Evolutionary conservation across 2,888 invertebrate species (phyloP).

Genomic region (Coecobrya sp.): DNA sequence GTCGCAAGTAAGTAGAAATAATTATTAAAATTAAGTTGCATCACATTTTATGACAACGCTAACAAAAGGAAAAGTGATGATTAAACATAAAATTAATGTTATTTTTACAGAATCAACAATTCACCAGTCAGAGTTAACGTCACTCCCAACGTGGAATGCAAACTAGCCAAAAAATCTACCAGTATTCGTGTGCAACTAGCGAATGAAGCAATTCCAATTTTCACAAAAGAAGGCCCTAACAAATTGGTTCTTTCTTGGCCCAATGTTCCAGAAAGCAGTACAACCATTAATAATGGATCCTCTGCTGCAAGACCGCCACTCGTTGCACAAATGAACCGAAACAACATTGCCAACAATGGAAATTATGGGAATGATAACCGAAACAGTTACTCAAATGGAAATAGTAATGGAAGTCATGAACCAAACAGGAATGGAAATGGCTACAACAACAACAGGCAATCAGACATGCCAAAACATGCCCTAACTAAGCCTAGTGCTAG

Average conservation of each 20-base stretch:
- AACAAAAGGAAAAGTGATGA: neutral
- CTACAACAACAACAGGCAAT: slow-evolving; percentile 81
- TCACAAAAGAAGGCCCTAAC: slow-evolving; percentile 85
- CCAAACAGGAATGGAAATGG: slow-evolving; percentile 62
- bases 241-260: slow-evolving; percentile 85
- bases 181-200: slow-evolving; percentile 89
- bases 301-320: slow-evolving; percentile 67
- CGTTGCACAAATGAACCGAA: slow-evolving; percentile 76
- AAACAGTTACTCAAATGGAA: slow-evolving; percentile 72
- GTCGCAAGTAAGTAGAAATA: slow-evolving; percentile 81
- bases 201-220: slow-evolving; percentile 84
- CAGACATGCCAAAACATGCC: slow-evolving; percentile 26
- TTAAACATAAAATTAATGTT: neutral
- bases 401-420: slow-evolving; percentile 52
- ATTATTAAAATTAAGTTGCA: slow-evolving; percentile 3
- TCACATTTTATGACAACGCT: neutral
- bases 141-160: slow-evolving; percentile 92
- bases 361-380: slow-evolving; percentile 66
- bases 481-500: slow-evolving; percentile 68
- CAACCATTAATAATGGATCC: slow-evolving; percentile 58
- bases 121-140: slow-evolving; percentile 92
- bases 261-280: slow-evolving; percentile 68
- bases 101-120: slow-evolving; percentile 90
- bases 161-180: slow-evolving; percentile 93
- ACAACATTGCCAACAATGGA: slow-evolving; percentile 76